These are phyloP conservation scores for Phalacrocorax aristotelis DNA, from an alignment of 2,113 vertebrate species.

Conservation along the genomic window DNA sequence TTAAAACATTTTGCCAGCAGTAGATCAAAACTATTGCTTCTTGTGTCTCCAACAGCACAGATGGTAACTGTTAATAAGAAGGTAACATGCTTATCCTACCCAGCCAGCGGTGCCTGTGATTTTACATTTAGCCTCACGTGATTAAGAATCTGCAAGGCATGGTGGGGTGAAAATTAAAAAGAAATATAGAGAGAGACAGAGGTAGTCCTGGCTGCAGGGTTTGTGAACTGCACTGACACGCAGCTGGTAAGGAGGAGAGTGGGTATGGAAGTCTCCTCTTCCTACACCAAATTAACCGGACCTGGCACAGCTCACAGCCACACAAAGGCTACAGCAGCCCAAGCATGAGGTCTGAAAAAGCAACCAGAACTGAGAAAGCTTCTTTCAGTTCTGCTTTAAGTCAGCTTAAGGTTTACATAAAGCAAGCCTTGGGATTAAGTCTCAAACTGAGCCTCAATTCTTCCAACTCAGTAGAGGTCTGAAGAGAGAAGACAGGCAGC, in stretches of 20 bases:
- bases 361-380: background rate
- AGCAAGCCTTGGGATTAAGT: background rate
- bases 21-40: background rate
- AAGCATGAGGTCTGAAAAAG: background rate
- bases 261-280: background rate
- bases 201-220: background rate
- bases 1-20: background rate
- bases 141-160: background rate
- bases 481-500: background rate
- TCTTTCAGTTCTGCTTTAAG: background rate
- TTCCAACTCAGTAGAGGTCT: background rate
- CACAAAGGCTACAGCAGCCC: background rate
- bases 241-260: background rate
- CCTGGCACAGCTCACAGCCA: background rate
- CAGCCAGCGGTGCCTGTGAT: background rate
- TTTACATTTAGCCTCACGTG: background rate
- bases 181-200: accelerated
- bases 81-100: background rate
- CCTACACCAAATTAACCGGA: background rate
- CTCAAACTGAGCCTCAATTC: background rate
- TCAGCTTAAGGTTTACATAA: background rate
- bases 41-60: background rate
- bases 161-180: background rate
- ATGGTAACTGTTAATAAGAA: background rate
- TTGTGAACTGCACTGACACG: background rate